phyloP scores from a whole-genome alignment of 2,113 vertebrate species.

The Jaculus jaculus region DNA sequence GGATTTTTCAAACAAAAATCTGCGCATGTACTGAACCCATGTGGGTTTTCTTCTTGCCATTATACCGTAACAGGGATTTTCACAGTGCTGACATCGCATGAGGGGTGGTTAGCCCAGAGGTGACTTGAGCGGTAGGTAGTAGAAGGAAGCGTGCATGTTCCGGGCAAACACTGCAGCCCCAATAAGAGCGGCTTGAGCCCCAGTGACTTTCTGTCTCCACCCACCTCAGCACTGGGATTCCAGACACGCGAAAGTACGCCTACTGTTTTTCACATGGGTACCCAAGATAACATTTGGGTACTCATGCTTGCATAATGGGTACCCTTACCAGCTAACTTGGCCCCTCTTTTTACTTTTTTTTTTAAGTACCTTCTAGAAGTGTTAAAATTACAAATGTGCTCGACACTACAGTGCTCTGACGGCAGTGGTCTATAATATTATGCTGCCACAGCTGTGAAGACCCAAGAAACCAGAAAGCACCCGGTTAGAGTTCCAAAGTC shows the following conservation, averaged over 20 bases:
- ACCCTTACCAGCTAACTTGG: too few species aligned
- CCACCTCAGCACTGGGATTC: too few species aligned
- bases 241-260: too few species aligned
- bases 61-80: background rate
- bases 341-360: background rate
- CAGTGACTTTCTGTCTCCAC: too few species aligned
- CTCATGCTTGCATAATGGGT: too few species aligned
- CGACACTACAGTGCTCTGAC: background rate
- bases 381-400: background rate
- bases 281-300: too few species aligned
- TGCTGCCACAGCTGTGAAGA: background rate
- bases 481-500: background rate
- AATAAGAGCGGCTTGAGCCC: too few species aligned
- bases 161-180: background rate
- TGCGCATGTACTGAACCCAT: background rate
- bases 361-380: conserved; percentile 7
- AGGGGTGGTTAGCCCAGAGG: too few species aligned
- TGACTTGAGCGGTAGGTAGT: too few species aligned
- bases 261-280: too few species aligned
- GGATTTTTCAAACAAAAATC: background rate
- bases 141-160: background rate
- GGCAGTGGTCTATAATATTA: background rate
- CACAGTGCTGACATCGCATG: too few species aligned
- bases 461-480: background rate
- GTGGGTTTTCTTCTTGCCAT: background rate